phyloP scores from a whole-genome alignment of 2,113 vertebrate species.

The Paraplagusia blochii region DNA sequence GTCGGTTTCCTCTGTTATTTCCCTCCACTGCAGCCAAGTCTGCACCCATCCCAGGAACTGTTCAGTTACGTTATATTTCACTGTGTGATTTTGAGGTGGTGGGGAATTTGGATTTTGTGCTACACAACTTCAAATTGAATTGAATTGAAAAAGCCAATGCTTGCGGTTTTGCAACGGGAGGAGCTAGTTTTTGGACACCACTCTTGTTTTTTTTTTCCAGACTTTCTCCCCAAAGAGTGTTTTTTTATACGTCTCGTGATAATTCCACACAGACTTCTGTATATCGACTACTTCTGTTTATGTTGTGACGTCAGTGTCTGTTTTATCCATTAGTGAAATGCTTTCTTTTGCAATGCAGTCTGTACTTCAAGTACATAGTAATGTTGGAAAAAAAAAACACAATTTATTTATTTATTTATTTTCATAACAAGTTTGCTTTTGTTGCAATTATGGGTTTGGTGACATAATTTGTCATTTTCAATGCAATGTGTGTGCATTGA shows the following conservation, averaged over 20 bases:
- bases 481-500: too few species aligned
- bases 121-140: not conserved
- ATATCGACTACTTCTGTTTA: not conserved
- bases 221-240: not conserved
- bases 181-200: not conserved
- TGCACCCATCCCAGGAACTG: not conserved
- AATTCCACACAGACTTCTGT: not conserved
- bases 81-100: not conserved
- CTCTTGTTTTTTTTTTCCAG: not conserved
- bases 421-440: too few species aligned
- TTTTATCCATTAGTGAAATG: not conserved
- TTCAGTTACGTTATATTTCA: not conserved
- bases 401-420: too few species aligned
- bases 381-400: not conserved
- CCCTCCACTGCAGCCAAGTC: not conserved
- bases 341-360: not conserved
- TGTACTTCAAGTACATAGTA: not conserved
- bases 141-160: too few species aligned
- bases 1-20: not conserved
- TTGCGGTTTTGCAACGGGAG: not conserved
- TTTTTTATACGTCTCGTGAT: slow-evolving; percentile 1
- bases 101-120: not conserved
- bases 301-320: not conserved
- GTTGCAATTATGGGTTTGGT: too few species aligned
- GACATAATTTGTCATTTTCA: too few species aligned